Evolutionary conservation across 2,113 vertebrate species (phyloP), one percentile per base, ranked within the genome.

Genomic region (Rissa tridactyla): DNA sequence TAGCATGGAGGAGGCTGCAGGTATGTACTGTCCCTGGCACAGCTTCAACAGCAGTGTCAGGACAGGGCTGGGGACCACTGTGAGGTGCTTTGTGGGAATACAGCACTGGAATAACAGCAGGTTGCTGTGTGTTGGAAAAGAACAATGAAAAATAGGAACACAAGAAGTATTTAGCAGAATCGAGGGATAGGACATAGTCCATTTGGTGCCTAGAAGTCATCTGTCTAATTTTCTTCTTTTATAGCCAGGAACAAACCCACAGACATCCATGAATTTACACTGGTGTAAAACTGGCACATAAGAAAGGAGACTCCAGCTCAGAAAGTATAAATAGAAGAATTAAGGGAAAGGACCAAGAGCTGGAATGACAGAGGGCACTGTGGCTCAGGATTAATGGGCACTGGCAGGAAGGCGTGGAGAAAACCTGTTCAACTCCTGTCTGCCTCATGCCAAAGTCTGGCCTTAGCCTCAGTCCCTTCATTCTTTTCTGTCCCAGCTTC

Each of bases 371-470:
- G 70, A 90, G 71, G 75, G n/a, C 38, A 88, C 23, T 44, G 29
- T 68, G 75, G 54, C 58, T 94, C 71, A 64, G 75, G 36, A 92
- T 85, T 94, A 94, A 89, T 81, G n/a, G 34, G 6, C 68, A 55
- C 62, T 97, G 92, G 94, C 92, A 94, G 73, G 29, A 82, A 82
- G 30, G 54, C 58, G 66, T 46, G 79, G 89, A 92, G 92, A 94
- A 96, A 97, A 90, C 71, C 82, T 94, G 58, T 51, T 82, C 78
- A 94, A 7, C 54, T 90, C 75, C 78, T 60, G 51, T 44, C 18
- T 78, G 30, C 15, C 42, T 64, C 51, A 7, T 94, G 78, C 87
- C 86, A 95, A 34, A 62, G 20, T 88, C 78, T 96, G 71, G 84
- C 62, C 26, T 77, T 18, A 89, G 78, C 46, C 19, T 92, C 70